Conservation (phyloP, 2,797 vertebrate genomes). For the Steatocranus sp. region DNA sequence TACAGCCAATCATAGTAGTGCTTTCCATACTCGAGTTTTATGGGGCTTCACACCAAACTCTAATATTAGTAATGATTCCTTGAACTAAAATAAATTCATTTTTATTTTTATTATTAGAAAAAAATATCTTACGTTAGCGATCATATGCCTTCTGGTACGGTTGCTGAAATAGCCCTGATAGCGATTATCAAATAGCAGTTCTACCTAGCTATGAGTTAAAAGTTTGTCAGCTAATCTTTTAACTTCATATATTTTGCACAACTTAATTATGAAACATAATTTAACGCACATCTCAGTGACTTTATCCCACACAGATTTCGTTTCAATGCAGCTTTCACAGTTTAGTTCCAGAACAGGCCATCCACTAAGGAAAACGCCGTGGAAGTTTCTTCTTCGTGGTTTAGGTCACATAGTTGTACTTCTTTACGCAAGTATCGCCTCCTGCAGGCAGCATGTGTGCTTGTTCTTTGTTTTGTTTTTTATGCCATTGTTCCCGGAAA, state of each 20-base stretch:
- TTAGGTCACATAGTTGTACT: background rate
- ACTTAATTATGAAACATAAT: background rate
- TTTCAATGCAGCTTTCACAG: constrained; percentile 47
- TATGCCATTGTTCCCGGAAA: background rate
- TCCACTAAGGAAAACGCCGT: constrained; percentile 51
- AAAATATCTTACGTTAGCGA: constrained; percentile 17
- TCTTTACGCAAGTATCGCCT: background rate
- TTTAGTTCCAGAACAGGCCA: constrained; percentile 56
- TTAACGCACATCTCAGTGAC: constrained; percentile 33
- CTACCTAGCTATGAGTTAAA: background rate
- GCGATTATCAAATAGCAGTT: background rate
- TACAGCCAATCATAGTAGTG: background rate
- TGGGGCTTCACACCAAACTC: background rate
- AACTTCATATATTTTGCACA: background rate
- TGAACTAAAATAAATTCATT: background rate
- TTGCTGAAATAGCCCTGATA: constrained; percentile 13
- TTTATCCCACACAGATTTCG: constrained; percentile 44
- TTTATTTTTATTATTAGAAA: constrained; percentile 4
- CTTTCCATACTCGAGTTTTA: background rate
- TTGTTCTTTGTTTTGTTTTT: background rate
- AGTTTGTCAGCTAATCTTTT: background rate
- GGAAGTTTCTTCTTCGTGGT: constrained; percentile 23
- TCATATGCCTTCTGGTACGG: background rate
- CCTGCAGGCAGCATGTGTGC: background rate
- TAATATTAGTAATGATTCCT: background rate